Conservation (phyloP, 2,888 invertebrate genomes). For the Pyrochroa serraticornis region DNA sequence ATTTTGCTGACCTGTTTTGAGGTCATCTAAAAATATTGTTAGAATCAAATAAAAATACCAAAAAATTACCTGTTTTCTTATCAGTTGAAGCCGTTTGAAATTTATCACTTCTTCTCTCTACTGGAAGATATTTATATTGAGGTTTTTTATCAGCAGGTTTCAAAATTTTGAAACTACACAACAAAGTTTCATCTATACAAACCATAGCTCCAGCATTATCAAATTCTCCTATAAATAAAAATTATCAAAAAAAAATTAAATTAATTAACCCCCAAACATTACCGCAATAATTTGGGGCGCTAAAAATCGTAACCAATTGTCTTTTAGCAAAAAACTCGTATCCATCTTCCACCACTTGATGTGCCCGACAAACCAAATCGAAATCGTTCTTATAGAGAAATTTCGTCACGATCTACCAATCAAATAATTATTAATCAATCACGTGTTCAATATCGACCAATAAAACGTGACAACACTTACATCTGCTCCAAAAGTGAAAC, state of each 20-base stretch:
- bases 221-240: slow-evolving; percentile 63
- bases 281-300: slow-evolving; percentile 95
- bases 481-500: slow-evolving; percentile 99
- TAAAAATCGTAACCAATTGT: slow-evolving; percentile 90
- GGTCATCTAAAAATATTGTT: too few species aligned
- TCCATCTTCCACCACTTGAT: slow-evolving; percentile 99
- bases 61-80: too few species aligned
- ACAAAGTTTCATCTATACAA: slow-evolving; percentile 98
- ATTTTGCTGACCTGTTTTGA: too few species aligned
- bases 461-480: slow-evolving; percentile 51
- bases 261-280: slow-evolving; percentile 37
- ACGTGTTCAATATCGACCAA: slow-evolving; percentile 6
- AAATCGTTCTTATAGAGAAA: slow-evolving; percentile 99
- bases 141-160: slow-evolving; percentile 99
- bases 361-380: slow-evolving; percentile 99
- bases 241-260: slow-evolving; percentile 5
- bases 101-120: too few species aligned
- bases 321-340: slow-evolving; percentile 98
- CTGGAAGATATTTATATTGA: slow-evolving; percentile 70
- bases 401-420: slow-evolving; percentile 84
- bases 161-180: slow-evolving; percentile 98
- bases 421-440: slow-evolving; percentile 51
- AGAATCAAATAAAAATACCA: too few species aligned
- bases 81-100: too few species aligned
- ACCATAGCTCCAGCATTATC: slow-evolving; percentile 94